Percentiles rank a stretch among this genome's conserved stretches.
Evolutionary conservation across 2,888 invertebrate genomes (phyloP).

Genomic region (Drosophila mayaguana): DNA sequence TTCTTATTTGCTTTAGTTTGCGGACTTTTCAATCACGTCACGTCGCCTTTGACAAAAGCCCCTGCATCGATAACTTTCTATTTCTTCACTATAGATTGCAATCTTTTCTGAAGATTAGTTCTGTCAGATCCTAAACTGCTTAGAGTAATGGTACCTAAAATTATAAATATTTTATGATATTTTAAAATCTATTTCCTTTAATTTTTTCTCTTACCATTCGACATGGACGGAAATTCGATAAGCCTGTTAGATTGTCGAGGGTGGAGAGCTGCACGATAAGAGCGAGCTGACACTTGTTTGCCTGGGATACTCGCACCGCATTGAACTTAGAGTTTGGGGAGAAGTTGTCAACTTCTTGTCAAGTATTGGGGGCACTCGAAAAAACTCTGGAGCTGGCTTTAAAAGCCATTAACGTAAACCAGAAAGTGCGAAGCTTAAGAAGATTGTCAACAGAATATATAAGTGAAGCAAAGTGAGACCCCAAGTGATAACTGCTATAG

Average conservation of each 20-base stretch:
- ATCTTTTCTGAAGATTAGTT: background rate
- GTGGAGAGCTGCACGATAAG: conserved; percentile 35
- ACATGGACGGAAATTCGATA: conserved; percentile 55
- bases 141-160: background rate
- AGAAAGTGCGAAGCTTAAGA: conserved; percentile 17
- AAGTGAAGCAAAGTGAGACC: background rate
- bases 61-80: background rate
- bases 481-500: background rate
- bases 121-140: background rate
- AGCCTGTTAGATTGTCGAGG: conserved; percentile 18
- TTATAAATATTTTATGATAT: conserved; percentile 31
- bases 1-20: too few relatives aligned
- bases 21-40: too few relatives aligned
- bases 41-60: too few relatives aligned
- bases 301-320: conserved; percentile 4
- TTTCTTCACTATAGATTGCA: background rate
- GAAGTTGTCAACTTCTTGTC: conserved; percentile 29
- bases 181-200: conserved; percentile 15
- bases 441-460: conserved; percentile 22
- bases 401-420: conserved; percentile 44
- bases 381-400: conserved; percentile 26
- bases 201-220: conserved; percentile 3
- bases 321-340: background rate
- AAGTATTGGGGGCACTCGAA: conserved; percentile 38
- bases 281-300: conserved; percentile 38